Evolutionary conservation across 2,797 vertebrate genomes (phyloP).

Genomic region (Pagetopsis macropterus): DNA sequence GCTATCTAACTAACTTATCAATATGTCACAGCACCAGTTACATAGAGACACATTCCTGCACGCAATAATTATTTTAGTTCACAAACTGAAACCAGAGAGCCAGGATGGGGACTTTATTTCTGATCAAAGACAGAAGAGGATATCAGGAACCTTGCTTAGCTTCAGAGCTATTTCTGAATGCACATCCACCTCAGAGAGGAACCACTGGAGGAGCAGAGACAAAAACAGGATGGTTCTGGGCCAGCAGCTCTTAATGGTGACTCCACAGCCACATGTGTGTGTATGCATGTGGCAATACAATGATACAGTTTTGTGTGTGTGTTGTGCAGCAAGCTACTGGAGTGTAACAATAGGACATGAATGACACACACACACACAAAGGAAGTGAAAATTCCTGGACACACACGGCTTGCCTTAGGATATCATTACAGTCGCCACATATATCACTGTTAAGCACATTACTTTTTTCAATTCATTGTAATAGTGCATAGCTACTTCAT

Average conservation of each 20-base stretch:
- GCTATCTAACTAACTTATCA: conserved; percentile 12
- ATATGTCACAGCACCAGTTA: conserved; percentile 14
- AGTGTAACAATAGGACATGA: conserved; percentile 71
- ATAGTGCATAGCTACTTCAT: too few species aligned
- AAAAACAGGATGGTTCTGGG: conserved; percentile 80
- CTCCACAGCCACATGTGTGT: conserved; percentile 50
- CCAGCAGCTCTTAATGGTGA: conserved; percentile 39
- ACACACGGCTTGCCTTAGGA: too few species aligned
- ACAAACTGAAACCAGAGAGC: conserved; percentile 1
- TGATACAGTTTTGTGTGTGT: conserved; percentile 36
- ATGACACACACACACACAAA: conserved; percentile 27
- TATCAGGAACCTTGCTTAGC: conserved; percentile 5
- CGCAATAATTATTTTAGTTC: conserved; percentile 19
- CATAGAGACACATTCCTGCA: conserved; percentile 33
- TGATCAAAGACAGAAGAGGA: conserved; percentile 6
- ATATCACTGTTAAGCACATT: too few species aligned
- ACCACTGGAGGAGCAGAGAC: conserved; percentile 76
- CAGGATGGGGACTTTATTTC: conserved; percentile 19
- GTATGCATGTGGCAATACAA: conserved; percentile 46
- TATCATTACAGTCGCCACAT: too few species aligned
- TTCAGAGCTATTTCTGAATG: conserved; percentile 23
- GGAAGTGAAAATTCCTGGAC: conserved; percentile 69
- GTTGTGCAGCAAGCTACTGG: conserved; percentile 9
- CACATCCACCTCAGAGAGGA: conserved; percentile 41
- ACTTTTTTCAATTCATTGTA: too few species aligned